Base-by-base conservation (phyloP, 2,888 invertebrate genomes). In the Marasmarcha lunaedactyla region DNA sequence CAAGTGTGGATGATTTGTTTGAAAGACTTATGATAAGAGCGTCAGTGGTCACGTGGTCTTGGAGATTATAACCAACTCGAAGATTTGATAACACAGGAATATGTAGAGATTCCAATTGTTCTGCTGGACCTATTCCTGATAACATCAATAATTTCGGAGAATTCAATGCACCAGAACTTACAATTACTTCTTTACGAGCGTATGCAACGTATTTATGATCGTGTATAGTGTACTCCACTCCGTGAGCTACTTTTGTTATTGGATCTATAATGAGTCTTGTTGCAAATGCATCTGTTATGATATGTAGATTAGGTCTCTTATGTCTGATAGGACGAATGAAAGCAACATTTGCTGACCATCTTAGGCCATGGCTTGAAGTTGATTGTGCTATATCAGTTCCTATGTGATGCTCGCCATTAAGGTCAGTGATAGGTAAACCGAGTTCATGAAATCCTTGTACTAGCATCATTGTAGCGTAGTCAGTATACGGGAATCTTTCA, bases 21-120 rank as follows among this genome's bases (percentile, higher is more conserved):
- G 81, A 74, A 10, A 90, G 47, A 27, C 56, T 46, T 30, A 79
- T 39, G 27, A 63, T 50, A 1, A 88, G 65, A 1, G 85, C 87
- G 49, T 87, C 86, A 5, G 87, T 84, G 0, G 91, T 90, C 0
- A 90, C 84, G 55, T 93, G 92, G 55, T 92, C 90, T 55, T 91
- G 91, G 1, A 93, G 71, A 62, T 93, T 93, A 47, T 85, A 72
- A 0, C 93, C 92, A 1, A 93, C 92, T 36, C 86, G 86, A 37
- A 91, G 70, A 65, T 92, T 85, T 35, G 86, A 72, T 2, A 90
- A 59, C 0, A 90, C 81, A 1, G 83, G 70, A 38, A 89, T 88
- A 26, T 77, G 69, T 5, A 85, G 55, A 41, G 62, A 62, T 42
- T 71, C 51, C 12, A 89, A 63, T 45, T 88, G 85, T 20, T 79